These are phyloP conservation scores for Paratilapia polleni DNA, from an alignment of 2,113 vertebrate species.

Conservation along the genomic window DNA sequence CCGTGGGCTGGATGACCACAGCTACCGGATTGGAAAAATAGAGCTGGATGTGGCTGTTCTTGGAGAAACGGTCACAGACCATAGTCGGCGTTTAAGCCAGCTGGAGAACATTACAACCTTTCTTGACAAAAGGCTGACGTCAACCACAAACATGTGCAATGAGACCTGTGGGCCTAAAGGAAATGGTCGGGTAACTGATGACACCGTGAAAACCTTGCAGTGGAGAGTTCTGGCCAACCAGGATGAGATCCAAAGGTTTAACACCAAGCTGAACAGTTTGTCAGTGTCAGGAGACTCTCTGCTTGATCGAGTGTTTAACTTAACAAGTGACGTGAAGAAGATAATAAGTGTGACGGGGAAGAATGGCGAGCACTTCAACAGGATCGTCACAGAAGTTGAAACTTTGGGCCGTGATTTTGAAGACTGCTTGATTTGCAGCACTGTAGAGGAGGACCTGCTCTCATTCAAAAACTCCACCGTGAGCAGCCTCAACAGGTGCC, in stretches of 20 bases:
- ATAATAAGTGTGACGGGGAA: conserved; percentile 70
- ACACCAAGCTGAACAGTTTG: conserved; percentile 80
- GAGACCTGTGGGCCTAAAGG: conserved; percentile 75
- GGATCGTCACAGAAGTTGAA: conserved; percentile 70
- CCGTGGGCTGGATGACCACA: conserved; percentile 75
- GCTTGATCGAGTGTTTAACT: conserved; percentile 70
- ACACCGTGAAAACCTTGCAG: conserved; percentile 81
- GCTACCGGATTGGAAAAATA: conserved; percentile 76
- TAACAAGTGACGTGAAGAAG: conserved; percentile 74
- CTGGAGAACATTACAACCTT: conserved; percentile 73
- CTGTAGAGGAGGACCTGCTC: conserved; percentile 69
- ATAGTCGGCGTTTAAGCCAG: conserved; percentile 68
- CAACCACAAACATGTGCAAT: conserved; percentile 76
- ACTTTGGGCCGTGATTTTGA: conserved; percentile 70
- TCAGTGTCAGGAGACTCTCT: conserved; percentile 80
- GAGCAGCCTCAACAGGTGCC: conserved; percentile 72
- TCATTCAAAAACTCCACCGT: conserved; percentile 80
- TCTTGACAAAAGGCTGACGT: conserved; percentile 77
- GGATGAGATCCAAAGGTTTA: conserved; percentile 79
- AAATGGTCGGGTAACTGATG: conserved; percentile 57
- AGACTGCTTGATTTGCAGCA: conserved; percentile 69
- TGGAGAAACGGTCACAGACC: conserved; percentile 71
- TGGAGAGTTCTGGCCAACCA: conserved; percentile 81
- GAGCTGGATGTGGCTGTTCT: conserved; percentile 78
- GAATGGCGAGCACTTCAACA: conserved; percentile 73